phyloP scores from a whole-genome alignment of 2,113 vertebrate species.

The Saccopteryx leptura region DNA sequence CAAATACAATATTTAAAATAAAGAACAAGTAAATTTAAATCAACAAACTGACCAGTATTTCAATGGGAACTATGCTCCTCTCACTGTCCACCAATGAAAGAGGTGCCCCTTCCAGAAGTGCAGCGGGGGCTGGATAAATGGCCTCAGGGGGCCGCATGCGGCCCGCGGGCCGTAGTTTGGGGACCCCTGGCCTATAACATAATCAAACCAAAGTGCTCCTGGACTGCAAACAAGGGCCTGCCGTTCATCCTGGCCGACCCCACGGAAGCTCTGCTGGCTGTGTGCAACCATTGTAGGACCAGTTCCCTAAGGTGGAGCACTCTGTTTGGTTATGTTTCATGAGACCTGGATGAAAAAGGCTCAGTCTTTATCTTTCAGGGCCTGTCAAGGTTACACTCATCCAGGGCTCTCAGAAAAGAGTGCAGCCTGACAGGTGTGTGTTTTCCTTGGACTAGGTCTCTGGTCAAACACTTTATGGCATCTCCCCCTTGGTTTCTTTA shows the following conservation, averaged over 20 bases:
- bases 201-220: slow-evolving; percentile 54
- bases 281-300: neutral
- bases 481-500: neutral
- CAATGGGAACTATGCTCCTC: too few relatives aligned
- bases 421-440: neutral
- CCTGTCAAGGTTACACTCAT: neutral
- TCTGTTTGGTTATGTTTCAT: neutral
- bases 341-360: neutral
- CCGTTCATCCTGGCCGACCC: neutral
- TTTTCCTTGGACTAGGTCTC: neutral
- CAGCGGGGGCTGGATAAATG: too few relatives aligned
- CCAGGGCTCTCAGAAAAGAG: neutral
- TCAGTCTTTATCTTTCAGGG: neutral
- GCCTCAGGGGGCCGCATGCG: too few relatives aligned
- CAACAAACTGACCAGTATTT: too few relatives aligned
- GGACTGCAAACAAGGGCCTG: neutral
- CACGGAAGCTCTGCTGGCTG: neutral
- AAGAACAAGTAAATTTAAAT: too few relatives aligned
- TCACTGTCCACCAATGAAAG: too few relatives aligned
- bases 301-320: neutral
- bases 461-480: neutral
- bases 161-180: too few relatives aligned
- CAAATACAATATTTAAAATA: too few relatives aligned
- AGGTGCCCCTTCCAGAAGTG: too few relatives aligned
- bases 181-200: slow-evolving; percentile 12